Percentiles rank a stretch among this genome's conserved stretches.
Conservation (phyloP, 2,888 invertebrate species). For the Aricia artaxerxes region DNA sequence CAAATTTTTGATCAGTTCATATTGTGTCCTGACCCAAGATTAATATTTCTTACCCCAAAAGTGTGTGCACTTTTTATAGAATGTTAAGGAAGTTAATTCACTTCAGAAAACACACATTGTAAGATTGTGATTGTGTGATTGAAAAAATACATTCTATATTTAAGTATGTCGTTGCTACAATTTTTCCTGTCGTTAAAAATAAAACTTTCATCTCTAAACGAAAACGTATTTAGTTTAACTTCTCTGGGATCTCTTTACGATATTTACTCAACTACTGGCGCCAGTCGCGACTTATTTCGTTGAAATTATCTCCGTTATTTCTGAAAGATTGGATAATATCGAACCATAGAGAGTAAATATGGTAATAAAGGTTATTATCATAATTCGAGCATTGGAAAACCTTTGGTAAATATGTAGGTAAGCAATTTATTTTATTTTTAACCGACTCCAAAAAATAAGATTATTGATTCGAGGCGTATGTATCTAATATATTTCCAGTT, state of each 20-base stretch:
- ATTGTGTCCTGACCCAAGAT: too few relatives aligned
- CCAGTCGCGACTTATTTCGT: background rate
- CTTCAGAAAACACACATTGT: too few relatives aligned
- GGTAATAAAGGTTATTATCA: conserved; percentile 7
- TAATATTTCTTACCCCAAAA: background rate
- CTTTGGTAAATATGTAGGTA: background rate
- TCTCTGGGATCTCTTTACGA: background rate
- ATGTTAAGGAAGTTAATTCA: too few relatives aligned
- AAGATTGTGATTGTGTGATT: too few relatives aligned
- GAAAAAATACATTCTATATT: too few relatives aligned
- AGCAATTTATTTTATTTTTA: background rate
- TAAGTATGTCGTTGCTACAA: too few relatives aligned
- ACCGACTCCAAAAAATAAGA: background rate
- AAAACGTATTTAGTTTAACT: background rate
- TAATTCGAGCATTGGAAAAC: background rate
- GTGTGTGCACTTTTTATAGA: too few relatives aligned
- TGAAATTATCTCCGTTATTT: conserved; percentile 7
- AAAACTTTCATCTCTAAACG: too few relatives aligned
- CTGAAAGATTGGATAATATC: conserved; percentile 14
- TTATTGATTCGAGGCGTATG: background rate
- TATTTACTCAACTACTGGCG: conserved; percentile 16
- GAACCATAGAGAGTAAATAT: conserved; percentile 4
- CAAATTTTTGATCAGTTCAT: too few relatives aligned
- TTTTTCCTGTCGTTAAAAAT: too few relatives aligned
- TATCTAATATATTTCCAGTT: too few relatives aligned